Conservation (phyloP, 2,888 invertebrate species). For the Stegana nigrithorax region DNA sequence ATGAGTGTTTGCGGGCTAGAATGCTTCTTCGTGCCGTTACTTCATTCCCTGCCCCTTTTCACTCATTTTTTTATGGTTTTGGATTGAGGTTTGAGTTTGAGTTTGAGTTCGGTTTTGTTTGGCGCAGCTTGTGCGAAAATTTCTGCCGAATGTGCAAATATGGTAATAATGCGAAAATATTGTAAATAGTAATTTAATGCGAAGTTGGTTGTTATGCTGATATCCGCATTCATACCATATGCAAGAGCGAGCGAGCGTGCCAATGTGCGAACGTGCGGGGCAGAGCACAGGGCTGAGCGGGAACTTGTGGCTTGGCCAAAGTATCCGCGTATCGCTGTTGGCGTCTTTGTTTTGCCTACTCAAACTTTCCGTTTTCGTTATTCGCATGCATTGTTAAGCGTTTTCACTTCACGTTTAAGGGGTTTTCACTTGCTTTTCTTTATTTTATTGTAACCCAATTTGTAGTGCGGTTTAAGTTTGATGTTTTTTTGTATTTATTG, state of each 20-base stretch:
- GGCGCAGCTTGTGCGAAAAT: conserved; percentile 6
- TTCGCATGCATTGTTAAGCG: conserved; percentile 10
- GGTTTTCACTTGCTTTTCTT: background rate
- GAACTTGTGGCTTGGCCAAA: too few relatives aligned
- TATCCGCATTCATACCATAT: conserved; percentile 15
- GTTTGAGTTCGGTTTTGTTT: background rate
- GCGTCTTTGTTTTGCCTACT: too few relatives aligned
- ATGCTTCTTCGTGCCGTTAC: too few relatives aligned
- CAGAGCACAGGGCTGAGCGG: too few relatives aligned
- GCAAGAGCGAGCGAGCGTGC: too few relatives aligned
- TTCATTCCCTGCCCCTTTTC: too few relatives aligned
- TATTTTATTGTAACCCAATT: background rate
- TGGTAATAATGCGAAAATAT: conserved; percentile 20
- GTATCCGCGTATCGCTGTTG: too few relatives aligned
- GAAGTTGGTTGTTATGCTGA: conserved; percentile 9
- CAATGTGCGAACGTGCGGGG: too few relatives aligned
- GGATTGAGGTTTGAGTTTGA: background rate
- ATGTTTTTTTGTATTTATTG: background rate
- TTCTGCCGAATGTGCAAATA: conserved; percentile 19
- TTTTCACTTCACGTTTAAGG: background rate
- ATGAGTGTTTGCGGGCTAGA: too few relatives aligned
- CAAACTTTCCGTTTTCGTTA: too few relatives aligned
- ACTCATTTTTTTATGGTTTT: too few relatives aligned
- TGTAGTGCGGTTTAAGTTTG: background rate
- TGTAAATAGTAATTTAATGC: conserved; percentile 20